These are phyloP conservation scores for Cartodere bifasciata DNA, from an alignment of 2,888 invertebrate genomes.

Conservation along the genomic window DNA sequence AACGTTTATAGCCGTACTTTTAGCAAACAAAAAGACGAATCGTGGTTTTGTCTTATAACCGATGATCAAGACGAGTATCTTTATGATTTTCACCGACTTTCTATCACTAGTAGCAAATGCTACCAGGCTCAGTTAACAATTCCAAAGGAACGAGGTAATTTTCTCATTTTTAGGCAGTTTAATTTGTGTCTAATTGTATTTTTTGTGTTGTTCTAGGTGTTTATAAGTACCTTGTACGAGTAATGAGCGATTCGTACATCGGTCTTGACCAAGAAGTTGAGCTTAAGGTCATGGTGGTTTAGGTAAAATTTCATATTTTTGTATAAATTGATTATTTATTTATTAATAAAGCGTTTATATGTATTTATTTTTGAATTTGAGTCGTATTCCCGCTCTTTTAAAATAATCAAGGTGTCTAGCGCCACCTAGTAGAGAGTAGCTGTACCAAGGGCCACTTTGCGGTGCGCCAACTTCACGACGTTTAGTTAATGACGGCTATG, in stretches of 20 bases:
- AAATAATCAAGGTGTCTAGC: too few relatives aligned
- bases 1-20: slow-evolving; percentile 72
- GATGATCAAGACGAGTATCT: slow-evolving; percentile 58
- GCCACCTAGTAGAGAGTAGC: too few relatives aligned
- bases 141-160: slow-evolving; percentile 41
- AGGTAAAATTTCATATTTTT: too few relatives aligned
- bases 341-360: too few relatives aligned
- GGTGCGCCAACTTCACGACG: too few relatives aligned
- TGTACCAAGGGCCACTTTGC: too few relatives aligned
- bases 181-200: slow-evolving; percentile 1
- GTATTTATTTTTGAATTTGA: too few relatives aligned
- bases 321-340: too few relatives aligned
- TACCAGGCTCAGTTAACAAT: slow-evolving; percentile 47
- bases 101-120: slow-evolving; percentile 38
- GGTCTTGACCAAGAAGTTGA: slow-evolving; percentile 83
- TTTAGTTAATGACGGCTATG: too few relatives aligned
- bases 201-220: slow-evolving; percentile 43
- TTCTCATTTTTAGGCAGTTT: slow-evolving; percentile 6
- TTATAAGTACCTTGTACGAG: slow-evolving; percentile 64
- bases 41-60: slow-evolving; percentile 87
- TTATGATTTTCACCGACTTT: slow-evolving; percentile 66
- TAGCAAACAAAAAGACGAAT: slow-evolving; percentile 88
- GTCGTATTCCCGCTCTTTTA: too few relatives aligned
- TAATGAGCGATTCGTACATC: slow-evolving; percentile 86
- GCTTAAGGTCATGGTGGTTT: slow-evolving; percentile 17